Evolutionary conservation across 2,113 vertebrate genomes (phyloP).

Genomic region (Nesoenas mayeri): DNA sequence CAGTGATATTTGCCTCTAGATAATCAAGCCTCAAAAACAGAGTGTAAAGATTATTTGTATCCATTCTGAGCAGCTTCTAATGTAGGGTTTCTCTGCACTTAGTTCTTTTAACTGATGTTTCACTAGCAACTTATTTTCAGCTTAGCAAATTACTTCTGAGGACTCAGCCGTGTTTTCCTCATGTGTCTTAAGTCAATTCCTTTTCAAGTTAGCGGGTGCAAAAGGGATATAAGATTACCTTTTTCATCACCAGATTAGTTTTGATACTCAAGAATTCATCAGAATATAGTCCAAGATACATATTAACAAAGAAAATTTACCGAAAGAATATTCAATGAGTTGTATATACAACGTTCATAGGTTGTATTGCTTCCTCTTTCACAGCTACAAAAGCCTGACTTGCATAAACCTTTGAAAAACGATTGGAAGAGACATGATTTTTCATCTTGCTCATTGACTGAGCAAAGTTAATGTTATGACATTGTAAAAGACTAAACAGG

Average conservation of each 20-base stretch:
- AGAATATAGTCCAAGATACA: background rate
- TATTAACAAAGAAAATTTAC: background rate
- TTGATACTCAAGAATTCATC: background rate
- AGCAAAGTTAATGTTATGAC: background rate
- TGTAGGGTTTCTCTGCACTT: background rate
- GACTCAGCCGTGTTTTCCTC: background rate
- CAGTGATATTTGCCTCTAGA: conserved; percentile 14
- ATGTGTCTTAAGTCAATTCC: background rate
- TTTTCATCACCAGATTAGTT: background rate
- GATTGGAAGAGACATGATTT: accelerated
- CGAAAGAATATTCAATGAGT: background rate
- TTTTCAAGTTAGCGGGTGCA: background rate
- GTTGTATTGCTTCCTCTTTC: background rate
- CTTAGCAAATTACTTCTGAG: background rate
- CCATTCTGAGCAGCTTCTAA: background rate
- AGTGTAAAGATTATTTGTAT: conserved; percentile 9
- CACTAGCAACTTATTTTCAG: background rate
- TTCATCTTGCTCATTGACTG: background rate
- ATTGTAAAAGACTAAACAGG: background rate
- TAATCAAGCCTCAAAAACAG: conserved; percentile 29
- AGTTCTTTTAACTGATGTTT: background rate
- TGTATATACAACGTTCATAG: background rate
- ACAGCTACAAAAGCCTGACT: background rate
- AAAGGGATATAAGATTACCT: background rate
- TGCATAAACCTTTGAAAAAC: background rate